Evolutionary conservation across 1,140 invertebrate genomes (phyloP).

Genomic region (Tetramorium parvispinum): DNA sequence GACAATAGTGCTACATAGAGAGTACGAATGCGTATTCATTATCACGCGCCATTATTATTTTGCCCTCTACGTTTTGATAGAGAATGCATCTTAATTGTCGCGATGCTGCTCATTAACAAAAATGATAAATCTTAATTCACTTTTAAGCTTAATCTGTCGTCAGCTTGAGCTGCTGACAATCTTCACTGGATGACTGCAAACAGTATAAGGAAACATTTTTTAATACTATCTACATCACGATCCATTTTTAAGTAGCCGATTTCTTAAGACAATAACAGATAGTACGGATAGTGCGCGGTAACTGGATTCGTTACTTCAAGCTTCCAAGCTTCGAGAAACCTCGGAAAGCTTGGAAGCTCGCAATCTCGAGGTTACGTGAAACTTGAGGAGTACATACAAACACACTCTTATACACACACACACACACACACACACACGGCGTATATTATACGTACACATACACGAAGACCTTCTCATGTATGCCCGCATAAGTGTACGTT

Average conservation of each 20-base stretch:
- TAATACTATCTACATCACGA: not conserved
- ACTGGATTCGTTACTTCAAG: constrained; percentile 6
- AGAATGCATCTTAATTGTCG: not conserved
- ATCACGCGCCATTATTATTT: not conserved
- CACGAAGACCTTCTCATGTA: not conserved
- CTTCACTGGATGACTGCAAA: not conserved
- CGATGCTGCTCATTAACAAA: not conserved
- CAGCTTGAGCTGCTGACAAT: not conserved
- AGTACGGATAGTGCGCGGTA: constrained; percentile 31
- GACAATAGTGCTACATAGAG: not conserved
- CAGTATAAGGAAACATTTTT: not conserved
- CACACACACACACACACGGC: not conserved
- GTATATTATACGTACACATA: too few species aligned
- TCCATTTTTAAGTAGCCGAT: constrained; percentile 16
- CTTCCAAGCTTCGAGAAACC: constrained; percentile 63
- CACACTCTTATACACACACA: not conserved
- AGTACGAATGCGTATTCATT: not conserved
- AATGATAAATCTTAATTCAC: not conserved
- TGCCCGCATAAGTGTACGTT: constrained; percentile 30
- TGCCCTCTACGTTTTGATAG: not conserved
- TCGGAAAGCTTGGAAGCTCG: constrained; percentile 68
- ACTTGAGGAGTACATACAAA: constrained; percentile 30
- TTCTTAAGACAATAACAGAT: constrained; percentile 25
- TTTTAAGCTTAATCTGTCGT: not conserved
- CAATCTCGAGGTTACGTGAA: constrained; percentile 19